Evolutionary conservation across 2,113 vertebrate genomes (phyloP), one percentile per base, ranked within the genome.

Genomic region (Himantopus leucocephalus): DNA sequence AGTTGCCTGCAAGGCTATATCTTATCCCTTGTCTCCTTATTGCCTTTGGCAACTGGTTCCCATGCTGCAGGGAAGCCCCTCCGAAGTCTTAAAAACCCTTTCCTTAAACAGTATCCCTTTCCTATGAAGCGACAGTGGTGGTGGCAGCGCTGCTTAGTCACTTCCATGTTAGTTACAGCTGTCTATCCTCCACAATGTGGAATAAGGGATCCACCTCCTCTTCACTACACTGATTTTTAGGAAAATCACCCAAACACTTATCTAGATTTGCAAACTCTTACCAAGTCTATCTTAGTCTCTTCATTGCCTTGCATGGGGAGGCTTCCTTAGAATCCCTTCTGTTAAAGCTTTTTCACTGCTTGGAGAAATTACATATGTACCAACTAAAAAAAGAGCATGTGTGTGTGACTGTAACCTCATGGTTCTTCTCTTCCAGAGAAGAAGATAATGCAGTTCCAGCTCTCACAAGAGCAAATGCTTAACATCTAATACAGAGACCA

Each of bases 1-100:
- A n/a, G 26, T 0, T 43, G 55, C 32, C 21, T 34, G 34, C 22
- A 39, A 56, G 50, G 9, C 2, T n/a, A 2, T 15, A 3, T 68
- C 48, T 56, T 32, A 47, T 9, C 23, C 30, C 22, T 64, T 39
- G 7, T 37, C 20, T 43, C 48, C 26, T 52, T 35, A 17, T 14
- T 10, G 14, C 32, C 62, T 76, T 50, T 60, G 63, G 29, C 32
- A 76, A 26, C 32, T n/a, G 12, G 24, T 53, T 91, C 48, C 22
- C 22, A 14, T 43, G 39, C 18, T 30, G 12, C 13, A 32, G 53
- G 10, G 12, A 72, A 64, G 14, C 9, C 8, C 45, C 34, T 52
- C 43, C 58, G 10, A 47, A 68, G n/a, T 16, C 18, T 72, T 85
- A 32, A 39, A 78, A 86, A 4, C 3, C 6, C 27, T 56, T 34